These are phyloP conservation scores for Globia sparganii DNA, from an alignment of 2,888 invertebrate genomes.

Conservation along the genomic window DNA sequence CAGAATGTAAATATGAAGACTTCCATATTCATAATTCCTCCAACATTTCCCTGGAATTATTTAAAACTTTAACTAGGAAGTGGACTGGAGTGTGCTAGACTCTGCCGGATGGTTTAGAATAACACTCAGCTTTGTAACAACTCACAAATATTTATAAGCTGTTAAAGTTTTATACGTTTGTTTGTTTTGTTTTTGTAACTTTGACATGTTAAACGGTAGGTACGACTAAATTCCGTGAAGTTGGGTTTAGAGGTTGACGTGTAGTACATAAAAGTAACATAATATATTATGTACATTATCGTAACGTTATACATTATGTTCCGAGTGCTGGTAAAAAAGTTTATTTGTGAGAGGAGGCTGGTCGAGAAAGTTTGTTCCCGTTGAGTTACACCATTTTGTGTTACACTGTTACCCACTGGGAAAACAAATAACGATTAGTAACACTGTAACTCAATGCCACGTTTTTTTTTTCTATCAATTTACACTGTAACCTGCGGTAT, in stretches of 20 bases:
- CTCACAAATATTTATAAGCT: constrained; percentile 38
- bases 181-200: constrained; percentile 5
- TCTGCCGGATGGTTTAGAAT: constrained; percentile 10
- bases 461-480: no score
- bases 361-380: no score
- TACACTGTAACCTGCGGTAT: no score
- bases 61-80: constrained; percentile 40
- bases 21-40: constrained; percentile 42
- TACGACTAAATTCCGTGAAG: not conserved
- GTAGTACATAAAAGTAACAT: not conserved
- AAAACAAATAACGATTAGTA: no score
- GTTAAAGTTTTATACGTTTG: constrained; percentile 22
- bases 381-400: no score
- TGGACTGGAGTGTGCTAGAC: constrained; percentile 11
- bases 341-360: no score
- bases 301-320: not conserved
- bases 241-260: not conserved
- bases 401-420: no score
- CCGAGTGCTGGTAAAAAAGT: not conserved
- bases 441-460: no score
- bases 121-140: not conserved
- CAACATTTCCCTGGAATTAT: constrained; percentile 36
- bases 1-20: not conserved
- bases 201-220: not conserved
- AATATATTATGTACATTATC: not conserved